Evolutionary conservation across 2,797 vertebrate species (phyloP), one percentile per base, ranked within the genome.

Genomic region (Danio tinwini): DNA sequence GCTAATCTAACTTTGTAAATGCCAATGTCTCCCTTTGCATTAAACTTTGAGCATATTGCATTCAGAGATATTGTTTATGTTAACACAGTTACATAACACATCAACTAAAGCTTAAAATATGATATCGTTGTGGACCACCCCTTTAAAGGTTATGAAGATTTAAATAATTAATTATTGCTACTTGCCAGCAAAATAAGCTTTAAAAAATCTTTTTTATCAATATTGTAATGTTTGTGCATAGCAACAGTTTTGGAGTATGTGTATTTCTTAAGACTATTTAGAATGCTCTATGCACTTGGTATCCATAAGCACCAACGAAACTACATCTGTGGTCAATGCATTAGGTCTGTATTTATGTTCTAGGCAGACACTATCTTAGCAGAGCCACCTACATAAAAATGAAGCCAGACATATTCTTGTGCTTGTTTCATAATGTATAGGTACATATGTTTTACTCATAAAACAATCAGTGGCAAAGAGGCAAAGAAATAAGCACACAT

Each of bases 391-490:
- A 29, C 19, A 59, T 16, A 29, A 37, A 47, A 11, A n/a, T 21
- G n/a, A 29, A 17, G 29, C 58, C 59, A 53, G 29, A 75, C 2
- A 52, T 50, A 49, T 47, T 44, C 14, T 74, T 39, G 37, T 13
- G 9, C 50, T 42, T 40, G 45, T 74, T 6, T 42, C 44, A 45
- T 40, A 16, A 78, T 59, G 55, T 39, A 21, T 50, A 19, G 29
- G 29, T 52, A 11, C 55, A 61, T 1, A n/a, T 77, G 65, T 59
- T 78, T 78, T 50, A 40, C 42, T 49, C n/a, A 61, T 70, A 70
- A 61, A 59, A 68, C 65, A 78, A 52, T 70, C 47, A 55, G 39
- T 71, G 47, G 58, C 76, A 63, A 79, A 21, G 63, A 37, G 37
- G 70, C 37, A 58, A 65, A 4, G 42, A 12, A 65, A 63, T 47